Conservation (phyloP, 2,797 vertebrate genomes). For the Gymnopithys bicolor region DNA sequence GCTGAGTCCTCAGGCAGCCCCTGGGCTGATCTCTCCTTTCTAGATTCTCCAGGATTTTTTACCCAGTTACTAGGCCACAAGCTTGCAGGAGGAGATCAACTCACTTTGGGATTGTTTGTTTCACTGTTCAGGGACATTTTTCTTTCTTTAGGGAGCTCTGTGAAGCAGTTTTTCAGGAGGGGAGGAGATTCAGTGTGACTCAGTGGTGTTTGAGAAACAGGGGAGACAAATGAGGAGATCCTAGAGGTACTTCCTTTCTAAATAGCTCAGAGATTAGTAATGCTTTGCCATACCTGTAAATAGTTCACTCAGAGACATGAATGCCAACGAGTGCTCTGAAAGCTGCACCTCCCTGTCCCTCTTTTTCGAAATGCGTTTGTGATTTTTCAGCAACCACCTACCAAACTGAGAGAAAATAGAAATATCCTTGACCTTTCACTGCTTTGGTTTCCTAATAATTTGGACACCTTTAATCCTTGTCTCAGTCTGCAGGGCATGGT, state of each 20-base stretch:
- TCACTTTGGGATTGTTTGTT: background rate
- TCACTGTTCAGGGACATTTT: background rate
- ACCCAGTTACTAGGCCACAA: slow-evolving; percentile 3
- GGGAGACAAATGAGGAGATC: slow-evolving; percentile 49
- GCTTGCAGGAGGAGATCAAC: background rate
- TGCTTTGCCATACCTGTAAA: slow-evolving; percentile 32
- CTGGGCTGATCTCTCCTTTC: background rate
- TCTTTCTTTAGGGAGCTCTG: background rate
- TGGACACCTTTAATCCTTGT: slow-evolving; percentile 71
- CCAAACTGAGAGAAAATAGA: slow-evolving; percentile 53
- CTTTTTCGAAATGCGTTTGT: background rate
- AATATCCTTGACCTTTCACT: slow-evolving; percentile 71
- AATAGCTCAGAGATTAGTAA: slow-evolving; percentile 66
- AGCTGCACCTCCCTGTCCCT: background rate
- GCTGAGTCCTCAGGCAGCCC: background rate
- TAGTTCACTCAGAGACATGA: background rate
- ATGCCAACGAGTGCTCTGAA: slow-evolving; percentile 16
- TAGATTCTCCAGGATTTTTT: background rate
- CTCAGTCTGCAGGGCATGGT: slow-evolving; percentile 27
- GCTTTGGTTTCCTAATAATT: slow-evolving; percentile 74
- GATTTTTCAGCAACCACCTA: slow-evolving; percentile 44
- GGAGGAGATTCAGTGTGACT: slow-evolving; percentile 38
- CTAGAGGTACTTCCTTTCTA: slow-evolving; percentile 67
- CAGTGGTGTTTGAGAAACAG: slow-evolving; percentile 43
- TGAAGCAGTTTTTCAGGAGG: background rate